Evolutionary conservation across 2,797 vertebrate species (phyloP).

Genomic region (Falco berigora): DNA sequence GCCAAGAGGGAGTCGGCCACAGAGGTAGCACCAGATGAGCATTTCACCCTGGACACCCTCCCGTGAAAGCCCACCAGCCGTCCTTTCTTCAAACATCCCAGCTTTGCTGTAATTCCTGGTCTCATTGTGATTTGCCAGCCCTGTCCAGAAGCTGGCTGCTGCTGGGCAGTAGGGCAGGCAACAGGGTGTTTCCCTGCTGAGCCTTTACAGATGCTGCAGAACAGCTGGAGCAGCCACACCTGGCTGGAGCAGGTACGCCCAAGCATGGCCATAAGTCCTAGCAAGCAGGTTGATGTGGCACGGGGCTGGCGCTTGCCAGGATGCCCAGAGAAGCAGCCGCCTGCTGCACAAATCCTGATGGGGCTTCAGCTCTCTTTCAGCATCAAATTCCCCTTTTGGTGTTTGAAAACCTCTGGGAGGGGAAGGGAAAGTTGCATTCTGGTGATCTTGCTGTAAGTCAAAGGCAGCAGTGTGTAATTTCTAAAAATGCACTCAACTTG

Average conservation of each 20-base stretch:
- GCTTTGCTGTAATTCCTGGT: neutral
- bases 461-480: neutral
- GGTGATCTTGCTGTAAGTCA: neutral
- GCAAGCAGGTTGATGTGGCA: neutral
- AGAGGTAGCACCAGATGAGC: neutral
- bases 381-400: neutral
- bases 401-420: neutral
- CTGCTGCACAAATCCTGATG: neutral
- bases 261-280: neutral
- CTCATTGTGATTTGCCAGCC: too few relatives aligned
- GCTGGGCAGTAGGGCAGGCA: neutral
- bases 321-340: neutral
- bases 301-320: neutral
- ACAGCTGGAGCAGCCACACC: neutral
- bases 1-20: neutral
- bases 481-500: neutral
- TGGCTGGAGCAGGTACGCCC: neutral
- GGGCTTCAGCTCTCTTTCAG: neutral
- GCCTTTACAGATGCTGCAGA: neutral
- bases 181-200: neutral
- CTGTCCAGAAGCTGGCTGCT: neutral
- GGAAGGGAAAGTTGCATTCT: neutral
- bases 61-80: rapidly evolving
- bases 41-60: neutral
- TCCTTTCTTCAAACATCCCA: neutral